Evolutionary conservation across 2,797 vertebrate species (phyloP).

Genomic region (Hephaestus fuliginosus): DNA sequence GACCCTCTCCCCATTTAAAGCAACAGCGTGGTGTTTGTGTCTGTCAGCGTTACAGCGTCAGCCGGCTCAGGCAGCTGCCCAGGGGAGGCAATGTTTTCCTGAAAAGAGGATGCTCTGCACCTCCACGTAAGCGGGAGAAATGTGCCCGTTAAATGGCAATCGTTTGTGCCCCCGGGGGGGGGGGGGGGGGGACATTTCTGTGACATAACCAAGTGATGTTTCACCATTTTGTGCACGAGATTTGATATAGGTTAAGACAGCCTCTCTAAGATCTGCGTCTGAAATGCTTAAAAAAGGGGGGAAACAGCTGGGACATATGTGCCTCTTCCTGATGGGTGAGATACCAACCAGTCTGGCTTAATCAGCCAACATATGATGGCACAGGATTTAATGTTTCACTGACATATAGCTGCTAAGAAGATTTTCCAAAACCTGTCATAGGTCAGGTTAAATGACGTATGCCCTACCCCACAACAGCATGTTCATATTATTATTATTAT

Average conservation of each 20-base stretch:
- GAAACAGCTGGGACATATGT: neutral
- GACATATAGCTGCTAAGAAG: conserved; percentile 10
- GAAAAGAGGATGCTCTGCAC: conserved; percentile 36
- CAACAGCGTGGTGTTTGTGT: conserved; percentile 74
- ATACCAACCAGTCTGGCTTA: neutral
- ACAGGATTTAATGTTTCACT: conserved; percentile 12
- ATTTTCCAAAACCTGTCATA: neutral
- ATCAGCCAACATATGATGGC: neutral
- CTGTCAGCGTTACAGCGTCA: conserved; percentile 44
- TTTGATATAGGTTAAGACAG: neutral
- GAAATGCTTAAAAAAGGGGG: neutral
- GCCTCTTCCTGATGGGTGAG: neutral
- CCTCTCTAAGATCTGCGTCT: neutral
- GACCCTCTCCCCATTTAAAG: conserved; percentile 81
- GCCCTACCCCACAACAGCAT: neutral
- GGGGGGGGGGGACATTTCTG: too few species aligned
- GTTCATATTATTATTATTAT: neutral
- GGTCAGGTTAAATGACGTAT: neutral
- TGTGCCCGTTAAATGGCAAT: conserved; percentile 34
- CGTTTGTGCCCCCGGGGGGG: conserved; percentile 20
- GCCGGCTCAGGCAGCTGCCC: conserved; percentile 30
- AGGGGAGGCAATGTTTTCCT: conserved; percentile 52
- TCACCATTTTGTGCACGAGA: neutral
- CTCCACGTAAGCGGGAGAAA: neutral
- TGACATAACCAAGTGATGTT: conserved; percentile 17